A percentile compares a stretch with the other conserved stretches of the same genome.
phyloP scores from a whole-genome alignment of 2,797 vertebrate genomes.

The Antennarius maculatus region DNA sequence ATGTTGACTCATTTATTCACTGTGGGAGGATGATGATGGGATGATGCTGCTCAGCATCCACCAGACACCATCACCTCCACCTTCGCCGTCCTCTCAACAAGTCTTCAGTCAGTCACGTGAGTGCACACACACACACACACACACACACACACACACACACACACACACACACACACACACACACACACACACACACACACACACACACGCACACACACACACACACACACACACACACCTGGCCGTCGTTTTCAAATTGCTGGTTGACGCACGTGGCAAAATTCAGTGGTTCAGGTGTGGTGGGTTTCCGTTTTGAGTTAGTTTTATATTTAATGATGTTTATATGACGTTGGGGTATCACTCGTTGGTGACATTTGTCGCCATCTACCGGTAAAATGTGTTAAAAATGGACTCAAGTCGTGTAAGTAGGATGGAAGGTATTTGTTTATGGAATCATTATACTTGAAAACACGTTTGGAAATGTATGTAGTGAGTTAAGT shows the following conservation, averaged over 20 bases:
- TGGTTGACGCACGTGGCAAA: neutral
- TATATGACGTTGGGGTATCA: neutral
- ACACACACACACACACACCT: neutral
- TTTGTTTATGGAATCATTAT: too few species aligned
- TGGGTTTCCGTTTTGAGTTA: neutral
- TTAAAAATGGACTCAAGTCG: too few species aligned
- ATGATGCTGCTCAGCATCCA: constrained; percentile 36
- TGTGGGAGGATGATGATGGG: constrained; percentile 36
- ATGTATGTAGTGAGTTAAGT: too few species aligned
- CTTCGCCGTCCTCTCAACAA: constrained; percentile 57
- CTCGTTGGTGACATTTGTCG: neutral
- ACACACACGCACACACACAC: neutral
- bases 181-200: constrained; percentile 2
- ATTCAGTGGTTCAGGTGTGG: too few species aligned
- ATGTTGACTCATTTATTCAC: constrained; percentile 60
- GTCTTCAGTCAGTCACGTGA: constrained; percentile 18
- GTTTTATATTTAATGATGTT: constrained; percentile 9
- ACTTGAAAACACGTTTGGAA: too few species aligned
- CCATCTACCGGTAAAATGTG: neutral
- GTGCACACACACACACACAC: neutral
- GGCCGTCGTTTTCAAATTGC: neutral
- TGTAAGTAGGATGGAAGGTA: too few species aligned
- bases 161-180: neutral
- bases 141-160: neutral
- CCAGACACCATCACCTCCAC: constrained; percentile 33